Conservation (phyloP, 2,797 vertebrate species). For the Halcyon leucocephala region DNA sequence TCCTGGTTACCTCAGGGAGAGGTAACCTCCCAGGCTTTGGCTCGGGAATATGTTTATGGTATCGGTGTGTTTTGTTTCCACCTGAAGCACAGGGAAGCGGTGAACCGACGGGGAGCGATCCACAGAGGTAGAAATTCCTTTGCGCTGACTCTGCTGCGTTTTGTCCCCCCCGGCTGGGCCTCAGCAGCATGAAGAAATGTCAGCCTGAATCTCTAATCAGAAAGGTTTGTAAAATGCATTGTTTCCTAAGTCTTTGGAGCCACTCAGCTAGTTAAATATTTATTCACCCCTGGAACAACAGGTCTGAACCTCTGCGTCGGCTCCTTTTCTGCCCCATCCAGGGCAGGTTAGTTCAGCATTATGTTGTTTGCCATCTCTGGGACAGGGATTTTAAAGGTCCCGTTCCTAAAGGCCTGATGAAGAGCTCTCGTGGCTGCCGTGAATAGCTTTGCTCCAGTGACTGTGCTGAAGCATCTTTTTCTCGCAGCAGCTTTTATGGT, state of each 20-base stretch:
- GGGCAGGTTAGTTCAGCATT: background rate
- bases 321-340: accelerated
- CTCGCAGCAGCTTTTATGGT: background rate
- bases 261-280: conserved; percentile 52
- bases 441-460: background rate
- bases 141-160: background rate
- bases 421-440: background rate
- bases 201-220: conserved; percentile 33
- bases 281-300: background rate
- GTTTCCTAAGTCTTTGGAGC: conserved; percentile 33
- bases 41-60: background rate
- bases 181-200: conserved; percentile 36
- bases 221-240: conserved; percentile 16
- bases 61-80: background rate
- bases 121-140: conserved; percentile 33
- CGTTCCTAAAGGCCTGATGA: accelerated
- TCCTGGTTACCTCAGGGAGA: background rate
- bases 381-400: background rate
- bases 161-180: conserved; percentile 42
- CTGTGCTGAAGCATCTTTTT: background rate
- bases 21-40: background rate
- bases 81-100: conserved; percentile 27
- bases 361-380: background rate
- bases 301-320: background rate
- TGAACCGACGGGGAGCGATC: background rate